phyloP scores from a whole-genome alignment of 2,888 invertebrate species.

The Leucania comma region DNA sequence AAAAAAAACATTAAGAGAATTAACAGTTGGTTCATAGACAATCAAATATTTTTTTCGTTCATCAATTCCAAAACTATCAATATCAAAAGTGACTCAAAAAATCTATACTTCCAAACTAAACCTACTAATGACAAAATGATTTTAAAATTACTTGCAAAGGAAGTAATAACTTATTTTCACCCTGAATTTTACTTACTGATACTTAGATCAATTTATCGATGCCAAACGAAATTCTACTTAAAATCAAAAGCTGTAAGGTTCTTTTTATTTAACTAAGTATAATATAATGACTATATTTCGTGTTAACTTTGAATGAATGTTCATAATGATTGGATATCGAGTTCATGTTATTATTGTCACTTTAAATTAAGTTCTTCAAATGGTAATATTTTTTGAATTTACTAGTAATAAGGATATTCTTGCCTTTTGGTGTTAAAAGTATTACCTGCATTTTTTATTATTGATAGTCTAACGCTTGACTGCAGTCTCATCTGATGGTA shows the following conservation, averaged over 20 bases:
- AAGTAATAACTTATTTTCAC: conserved; percentile 66
- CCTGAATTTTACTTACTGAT: conserved; percentile 65
- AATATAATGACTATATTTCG: conserved; percentile 79
- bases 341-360: conserved; percentile 43
- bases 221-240: conserved; percentile 27
- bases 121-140: conserved; percentile 67
- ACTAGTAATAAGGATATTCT: not conserved
- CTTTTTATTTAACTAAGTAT: not conserved
- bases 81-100: conserved; percentile 18
- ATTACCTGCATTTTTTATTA: no score
- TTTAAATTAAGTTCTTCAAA: conserved; percentile 54
- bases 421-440: not conserved
- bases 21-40: not conserved
- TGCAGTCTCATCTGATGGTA: no score
- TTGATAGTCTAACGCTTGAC: no score
- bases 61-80: conserved; percentile 14
- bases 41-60: conserved; percentile 9
- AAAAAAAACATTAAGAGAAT: not conserved
- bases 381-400: conserved; percentile 33
- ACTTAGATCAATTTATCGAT: conserved; percentile 12
- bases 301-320: conserved; percentile 63
- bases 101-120: conserved; percentile 28
- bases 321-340: conserved; percentile 58
- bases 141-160: conserved; percentile 68
- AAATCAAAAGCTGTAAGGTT: fast-evolving